Percentiles rank a stretch among this genome's conserved stretches.
These are phyloP conservation scores for Isaurus tuberculatus DNA, from an alignment of 92 coral and sea anemone species.

Conservation along the genomic window DNA sequence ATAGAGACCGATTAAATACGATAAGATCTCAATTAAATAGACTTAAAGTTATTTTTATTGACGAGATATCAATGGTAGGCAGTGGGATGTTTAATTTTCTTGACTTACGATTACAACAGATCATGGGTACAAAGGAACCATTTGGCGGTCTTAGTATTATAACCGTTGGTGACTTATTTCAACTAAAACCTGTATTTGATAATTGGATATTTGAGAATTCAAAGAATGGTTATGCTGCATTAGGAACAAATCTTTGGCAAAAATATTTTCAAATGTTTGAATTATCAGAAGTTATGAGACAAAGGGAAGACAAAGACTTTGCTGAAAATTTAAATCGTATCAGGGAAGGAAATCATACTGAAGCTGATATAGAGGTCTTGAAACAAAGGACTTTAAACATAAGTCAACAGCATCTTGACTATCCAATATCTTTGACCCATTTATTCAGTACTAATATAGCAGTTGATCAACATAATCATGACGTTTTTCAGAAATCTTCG, in stretches of 20 bases:
- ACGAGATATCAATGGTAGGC: conserved; percentile 81
- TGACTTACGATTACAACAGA: conserved; percentile 68
- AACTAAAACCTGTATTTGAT: conserved; percentile 66
- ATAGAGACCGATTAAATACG: conserved; percentile 54
- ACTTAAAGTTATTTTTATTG: conserved; percentile 60
- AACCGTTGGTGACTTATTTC: conserved; percentile 60
- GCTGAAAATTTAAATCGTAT: conserved; percentile 74
- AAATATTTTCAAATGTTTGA: conserved; percentile 62
- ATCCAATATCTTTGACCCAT: conserved; percentile 53
- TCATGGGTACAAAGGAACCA: conserved; percentile 63
- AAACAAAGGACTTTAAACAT: conserved; percentile 51
- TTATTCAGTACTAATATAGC: conserved; percentile 60
- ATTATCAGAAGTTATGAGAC: conserved; percentile 66
- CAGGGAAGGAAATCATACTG: conserved; percentile 76
- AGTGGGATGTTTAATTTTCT: conserved; percentile 77
- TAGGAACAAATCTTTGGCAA: conserved; percentile 69
- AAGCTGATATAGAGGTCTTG: conserved; percentile 54
- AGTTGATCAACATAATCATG: conserved; percentile 59
- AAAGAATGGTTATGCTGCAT: conserved; percentile 56
- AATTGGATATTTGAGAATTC: conserved; percentile 63
- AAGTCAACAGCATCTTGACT: conserved; percentile 43
- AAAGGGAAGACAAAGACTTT: conserved; percentile 74
- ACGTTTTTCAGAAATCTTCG: conserved; percentile 16
- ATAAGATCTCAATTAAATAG: conserved; percentile 48
- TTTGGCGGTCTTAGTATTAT: conserved; percentile 71